phyloP scores from a whole-genome alignment of 2,797 vertebrate genomes.

The Cuculus canorus region DNA sequence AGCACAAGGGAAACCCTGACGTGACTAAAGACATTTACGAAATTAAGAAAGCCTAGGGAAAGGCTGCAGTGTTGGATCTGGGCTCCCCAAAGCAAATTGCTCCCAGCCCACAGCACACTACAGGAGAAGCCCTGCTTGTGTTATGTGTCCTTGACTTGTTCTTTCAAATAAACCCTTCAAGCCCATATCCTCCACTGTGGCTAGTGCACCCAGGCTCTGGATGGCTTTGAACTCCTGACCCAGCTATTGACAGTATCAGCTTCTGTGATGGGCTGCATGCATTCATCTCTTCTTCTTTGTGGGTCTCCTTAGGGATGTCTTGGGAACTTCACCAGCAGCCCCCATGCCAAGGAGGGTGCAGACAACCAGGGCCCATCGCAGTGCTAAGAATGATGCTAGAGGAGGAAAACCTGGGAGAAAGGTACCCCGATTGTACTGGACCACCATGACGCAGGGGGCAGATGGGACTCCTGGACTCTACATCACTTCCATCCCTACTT shows the following conservation, averaged over 20 bases:
- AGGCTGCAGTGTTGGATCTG: background rate
- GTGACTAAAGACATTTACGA: background rate
- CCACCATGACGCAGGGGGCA: background rate
- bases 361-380: background rate
- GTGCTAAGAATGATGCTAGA: background rate
- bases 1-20: background rate
- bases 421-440: rapidly evolving
- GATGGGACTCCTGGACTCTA: background rate
- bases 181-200: rapidly evolving
- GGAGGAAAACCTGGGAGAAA: background rate
- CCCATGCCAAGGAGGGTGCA: background rate
- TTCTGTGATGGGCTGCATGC: rapidly evolving
- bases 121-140: background rate
- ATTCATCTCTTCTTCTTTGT: background rate
- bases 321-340: background rate
- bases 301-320: background rate
- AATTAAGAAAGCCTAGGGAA: background rate
- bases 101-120: background rate
- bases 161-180: background rate
- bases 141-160: background rate
- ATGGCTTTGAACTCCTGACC: background rate
- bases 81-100: background rate
- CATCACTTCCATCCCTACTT: background rate
- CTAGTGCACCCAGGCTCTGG: background rate
- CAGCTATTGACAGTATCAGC: background rate